Evolutionary conservation across 2,113 vertebrate species (phyloP).

Genomic region (Mustelus asterias): DNA sequence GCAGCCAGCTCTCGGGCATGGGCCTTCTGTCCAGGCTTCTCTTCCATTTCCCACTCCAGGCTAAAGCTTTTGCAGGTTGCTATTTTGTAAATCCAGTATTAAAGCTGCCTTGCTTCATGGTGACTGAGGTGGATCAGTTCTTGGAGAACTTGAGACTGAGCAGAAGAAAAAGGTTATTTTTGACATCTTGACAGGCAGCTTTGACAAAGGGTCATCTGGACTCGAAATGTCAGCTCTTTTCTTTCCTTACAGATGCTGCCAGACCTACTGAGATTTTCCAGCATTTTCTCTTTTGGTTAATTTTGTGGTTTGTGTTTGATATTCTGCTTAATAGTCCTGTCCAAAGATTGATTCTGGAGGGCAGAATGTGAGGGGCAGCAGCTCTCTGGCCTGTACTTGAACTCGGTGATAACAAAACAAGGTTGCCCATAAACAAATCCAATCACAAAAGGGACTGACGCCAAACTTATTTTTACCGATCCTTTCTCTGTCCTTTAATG

Average conservation of each 20-base stretch:
- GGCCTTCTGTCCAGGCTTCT: not conserved
- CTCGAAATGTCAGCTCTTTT: no score
- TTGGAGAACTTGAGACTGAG: not conserved
- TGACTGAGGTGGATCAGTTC: not conserved
- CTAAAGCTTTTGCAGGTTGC: not conserved
- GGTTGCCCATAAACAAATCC: slow-evolving; percentile 6
- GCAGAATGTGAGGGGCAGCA: not conserved
- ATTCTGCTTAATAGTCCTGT: not conserved
- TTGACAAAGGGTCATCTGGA: no score
- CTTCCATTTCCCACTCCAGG: not conserved
- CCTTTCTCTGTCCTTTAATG: slow-evolving; percentile 22
- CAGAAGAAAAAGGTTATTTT: not conserved
- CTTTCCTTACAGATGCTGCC: no score
- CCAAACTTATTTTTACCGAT: slow-evolving; percentile 30
- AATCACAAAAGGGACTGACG: not conserved
- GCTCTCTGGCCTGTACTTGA: not conserved
- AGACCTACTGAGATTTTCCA: no score
- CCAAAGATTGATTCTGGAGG: not conserved
- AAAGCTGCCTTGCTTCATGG: not conserved
- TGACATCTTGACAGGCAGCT: no score
- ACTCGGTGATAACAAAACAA: not conserved
- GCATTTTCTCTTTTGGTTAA: no score
- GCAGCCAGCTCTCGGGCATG: not conserved
- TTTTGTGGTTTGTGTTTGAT: not conserved
- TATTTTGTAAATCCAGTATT: not conserved